Conservation (phyloP, 2,888 invertebrate species). For the Eilema caniola region DNA sequence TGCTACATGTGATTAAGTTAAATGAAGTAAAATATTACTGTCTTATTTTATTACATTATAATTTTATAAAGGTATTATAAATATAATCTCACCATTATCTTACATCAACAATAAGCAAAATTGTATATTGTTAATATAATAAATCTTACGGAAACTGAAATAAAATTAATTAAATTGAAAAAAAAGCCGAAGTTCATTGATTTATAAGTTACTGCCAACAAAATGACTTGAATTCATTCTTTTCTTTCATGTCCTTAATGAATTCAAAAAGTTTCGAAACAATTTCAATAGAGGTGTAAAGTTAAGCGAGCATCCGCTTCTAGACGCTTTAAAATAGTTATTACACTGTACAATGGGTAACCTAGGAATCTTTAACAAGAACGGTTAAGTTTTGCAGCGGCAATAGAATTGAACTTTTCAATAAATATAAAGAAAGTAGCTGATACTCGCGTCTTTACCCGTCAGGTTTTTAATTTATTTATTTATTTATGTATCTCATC, state of each 20-base stretch:
- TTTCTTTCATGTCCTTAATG: slow-evolving; percentile 9
- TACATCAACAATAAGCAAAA: background rate
- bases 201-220: background rate
- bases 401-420: slow-evolving; percentile 24
- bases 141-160: background rate
- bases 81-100: background rate
- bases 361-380: slow-evolving; percentile 40
- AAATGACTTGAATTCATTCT: slow-evolving; percentile 11
- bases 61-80: too few relatives aligned
- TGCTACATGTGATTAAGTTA: background rate
- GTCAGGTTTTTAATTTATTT: too few relatives aligned
- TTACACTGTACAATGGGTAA: slow-evolving; percentile 42
- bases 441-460: too few relatives aligned
- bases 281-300: slow-evolving; percentile 50
- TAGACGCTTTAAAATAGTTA: slow-evolving; percentile 27
- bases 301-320: slow-evolving; percentile 35
- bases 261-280: slow-evolving; percentile 42
- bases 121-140: background rate
- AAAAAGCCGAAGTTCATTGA: background rate
- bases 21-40: too few relatives aligned
- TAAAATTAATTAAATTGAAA: background rate
- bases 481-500: too few relatives aligned
- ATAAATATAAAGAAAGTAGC: slow-evolving; percentile 17
- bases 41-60: background rate
- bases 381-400: slow-evolving; percentile 36